Evolutionary conservation across 2,797 vertebrate species (phyloP), one percentile per base, ranked within the genome.

Genomic region (Pangasius macronema): DNA sequence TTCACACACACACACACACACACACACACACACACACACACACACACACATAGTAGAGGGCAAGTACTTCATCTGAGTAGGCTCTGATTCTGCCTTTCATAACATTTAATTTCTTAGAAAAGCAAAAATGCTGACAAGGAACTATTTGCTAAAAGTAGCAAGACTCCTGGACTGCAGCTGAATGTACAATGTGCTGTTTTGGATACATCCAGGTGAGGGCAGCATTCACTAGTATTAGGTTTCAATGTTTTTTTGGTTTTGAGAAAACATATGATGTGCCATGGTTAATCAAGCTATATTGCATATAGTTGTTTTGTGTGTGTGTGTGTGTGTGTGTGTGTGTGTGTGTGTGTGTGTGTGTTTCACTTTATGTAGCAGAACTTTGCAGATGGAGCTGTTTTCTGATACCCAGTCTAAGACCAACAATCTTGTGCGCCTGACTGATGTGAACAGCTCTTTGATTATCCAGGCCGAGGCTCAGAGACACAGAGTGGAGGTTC

Each of bases 401-500:
- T 79, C 53, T 57, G 82, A 51, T 59, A 22, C 33, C 42, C 11
- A 5, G 51, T 33, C 22, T 70, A 76, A 82, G 75, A 36, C 22
- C 82, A 76, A 85, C 59, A 84, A 57, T 75, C 46, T 57, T 27
- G 7, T 53, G 61, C 27, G 10, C 53, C 46, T 63, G 53, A 73
- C 68, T 53, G 79, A 85, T 81, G 46, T 49, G 42, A 88, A 36
- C 55, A 49, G 76, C 22, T 79, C 67, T 70, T 59, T 42, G 36
- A 73, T 76, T 8, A 3, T 11, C 30, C 61, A 13, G 39, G 81
- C 51, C 3, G 46, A 81, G 39, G 33, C 81, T 83, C 82, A 82
- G 63, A 89, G 55, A 83, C 93, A 93, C 11, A 91, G 59, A 87
- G 88, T 95, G 36, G 92, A 93, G 87, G 92, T 93, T 9, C 89